phyloP scores from a whole-genome alignment of 1,140 invertebrate species.

The Drosophila mojavensis region DNA sequence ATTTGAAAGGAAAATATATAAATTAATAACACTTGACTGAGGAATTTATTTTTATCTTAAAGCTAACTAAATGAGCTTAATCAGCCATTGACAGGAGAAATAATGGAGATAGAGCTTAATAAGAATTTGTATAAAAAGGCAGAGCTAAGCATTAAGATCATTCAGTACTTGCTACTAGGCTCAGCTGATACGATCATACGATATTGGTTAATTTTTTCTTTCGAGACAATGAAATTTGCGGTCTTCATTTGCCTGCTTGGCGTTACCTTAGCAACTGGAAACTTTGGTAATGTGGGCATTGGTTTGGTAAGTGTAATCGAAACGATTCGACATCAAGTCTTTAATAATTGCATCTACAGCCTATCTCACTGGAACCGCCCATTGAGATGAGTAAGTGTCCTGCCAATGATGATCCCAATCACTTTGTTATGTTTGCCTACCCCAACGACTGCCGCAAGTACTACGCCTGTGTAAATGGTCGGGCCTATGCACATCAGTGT shows the following conservation, averaged over 20 bases:
- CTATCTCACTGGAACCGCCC: neutral
- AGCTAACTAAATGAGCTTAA: too few species aligned
- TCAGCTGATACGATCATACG: neutral
- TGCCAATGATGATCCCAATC: slow-evolving; percentile 50
- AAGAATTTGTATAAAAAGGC: slow-evolving; percentile 33
- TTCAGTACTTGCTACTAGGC: neutral
- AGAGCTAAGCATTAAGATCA: neutral
- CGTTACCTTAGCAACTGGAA: neutral
- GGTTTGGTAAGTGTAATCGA: slow-evolving; percentile 4
- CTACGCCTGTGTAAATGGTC: slow-evolving; percentile 43
- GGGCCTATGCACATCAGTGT: slow-evolving; percentile 35
- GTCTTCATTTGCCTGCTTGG: slow-evolving; percentile 9
- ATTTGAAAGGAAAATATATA: neutral
- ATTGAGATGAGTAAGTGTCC: slow-evolving; percentile 38
- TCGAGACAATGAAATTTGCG: slow-evolving; percentile 7
- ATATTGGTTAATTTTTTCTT: neutral
- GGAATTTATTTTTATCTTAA: neutral
- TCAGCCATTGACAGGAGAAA: too few species aligned
- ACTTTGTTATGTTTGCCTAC: slow-evolving; percentile 42
- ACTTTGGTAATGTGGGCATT: neutral
- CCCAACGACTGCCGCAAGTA: slow-evolving; percentile 62
- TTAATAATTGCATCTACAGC: neutral
- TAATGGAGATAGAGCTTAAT: neutral
- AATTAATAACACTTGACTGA: slow-evolving; percentile 16
- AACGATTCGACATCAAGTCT: neutral